Percentiles rank a stretch among this genome's conserved stretches.
Evolutionary conservation across 1,140 invertebrate genomes (phyloP).

Genomic region (Drosophila bocki): DNA sequence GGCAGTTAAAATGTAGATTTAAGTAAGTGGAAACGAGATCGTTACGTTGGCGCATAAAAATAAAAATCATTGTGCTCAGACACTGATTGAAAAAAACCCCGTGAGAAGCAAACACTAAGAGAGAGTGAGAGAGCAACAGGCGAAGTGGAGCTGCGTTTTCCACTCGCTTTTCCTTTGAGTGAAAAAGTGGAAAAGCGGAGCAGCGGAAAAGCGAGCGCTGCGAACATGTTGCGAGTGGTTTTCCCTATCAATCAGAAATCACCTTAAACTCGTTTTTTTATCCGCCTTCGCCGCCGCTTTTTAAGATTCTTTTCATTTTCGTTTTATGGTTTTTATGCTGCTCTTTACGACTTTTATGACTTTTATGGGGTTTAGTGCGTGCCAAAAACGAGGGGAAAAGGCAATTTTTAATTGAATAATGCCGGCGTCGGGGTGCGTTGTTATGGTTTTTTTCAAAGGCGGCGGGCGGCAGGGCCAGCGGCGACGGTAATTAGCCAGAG

Average conservation of each 20-base stretch:
- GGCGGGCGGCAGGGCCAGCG: slow-evolving; percentile 10
- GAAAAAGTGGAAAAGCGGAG: slow-evolving; percentile 44
- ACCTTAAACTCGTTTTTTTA: slow-evolving; percentile 76
- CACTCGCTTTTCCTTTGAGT: slow-evolving; percentile 72
- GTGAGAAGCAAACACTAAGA: slow-evolving; percentile 22
- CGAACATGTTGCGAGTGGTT: slow-evolving; percentile 70
- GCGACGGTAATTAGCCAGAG: slow-evolving; percentile 70
- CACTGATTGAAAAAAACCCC: slow-evolving; percentile 84
- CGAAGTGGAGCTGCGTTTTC: slow-evolving; percentile 47
- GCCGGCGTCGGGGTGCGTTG: slow-evolving; percentile 56
- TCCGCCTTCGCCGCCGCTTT: slow-evolving; percentile 46
- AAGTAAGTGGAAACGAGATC: slow-evolving; percentile 85
- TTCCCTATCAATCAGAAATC: slow-evolving; percentile 67
- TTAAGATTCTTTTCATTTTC: slow-evolving; percentile 85
- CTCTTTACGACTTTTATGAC: slow-evolving; percentile 82
- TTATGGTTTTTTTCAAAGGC: slow-evolving; percentile 34
- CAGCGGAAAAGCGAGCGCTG: slow-evolving; percentile 4
- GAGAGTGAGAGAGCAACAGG: slow-evolving; percentile 47
- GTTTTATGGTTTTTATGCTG: slow-evolving; percentile 78
- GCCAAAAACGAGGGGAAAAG: slow-evolving; percentile 77
- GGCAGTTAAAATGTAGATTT: slow-evolving; percentile 85
- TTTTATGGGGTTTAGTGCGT: slow-evolving; percentile 85
- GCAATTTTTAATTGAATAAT: slow-evolving; percentile 84
- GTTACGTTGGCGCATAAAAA: slow-evolving; percentile 85
- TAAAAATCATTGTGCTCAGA: slow-evolving; percentile 84